Conservation (phyloP, 2,113 vertebrate species). For the Prionailurus viverrinus region DNA sequence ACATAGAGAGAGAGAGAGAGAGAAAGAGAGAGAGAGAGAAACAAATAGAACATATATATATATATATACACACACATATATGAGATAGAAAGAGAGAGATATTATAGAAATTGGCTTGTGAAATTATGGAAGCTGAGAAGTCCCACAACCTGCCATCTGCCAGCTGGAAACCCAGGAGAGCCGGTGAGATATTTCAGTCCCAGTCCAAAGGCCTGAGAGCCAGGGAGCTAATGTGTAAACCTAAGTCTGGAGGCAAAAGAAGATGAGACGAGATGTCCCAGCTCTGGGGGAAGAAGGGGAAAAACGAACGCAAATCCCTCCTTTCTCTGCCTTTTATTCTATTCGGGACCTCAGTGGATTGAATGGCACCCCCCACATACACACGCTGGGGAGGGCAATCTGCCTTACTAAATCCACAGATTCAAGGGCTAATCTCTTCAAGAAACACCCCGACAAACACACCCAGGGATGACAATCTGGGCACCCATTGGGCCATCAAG, state of each 20-base stretch:
- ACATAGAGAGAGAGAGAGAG: rapidly evolving
- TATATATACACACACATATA: not conserved
- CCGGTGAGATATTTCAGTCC: too few species aligned
- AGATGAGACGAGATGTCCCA: not conserved
- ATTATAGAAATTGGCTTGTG: not conserved
- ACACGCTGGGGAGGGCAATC: not conserved
- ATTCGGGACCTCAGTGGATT: not conserved
- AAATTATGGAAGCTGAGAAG: not conserved
- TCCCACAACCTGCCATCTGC: not conserved
- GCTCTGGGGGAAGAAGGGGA: not conserved
- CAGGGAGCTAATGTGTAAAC: not conserved
- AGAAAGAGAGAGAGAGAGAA: not conserved
- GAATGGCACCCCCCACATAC: not conserved
- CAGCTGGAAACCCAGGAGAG: not conserved
- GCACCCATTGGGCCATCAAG: not conserved
- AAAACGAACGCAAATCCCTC: not conserved
- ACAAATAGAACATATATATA: not conserved
- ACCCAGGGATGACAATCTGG: not conserved
- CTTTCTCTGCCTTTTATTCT: not conserved
- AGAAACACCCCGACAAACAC: not conserved
- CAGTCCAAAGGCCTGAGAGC: not conserved
- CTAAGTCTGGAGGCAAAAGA: not conserved
- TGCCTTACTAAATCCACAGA: not conserved
- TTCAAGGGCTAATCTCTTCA: not conserved
- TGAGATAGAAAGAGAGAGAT: not conserved